Evolutionary conservation across 2,113 vertebrate species (phyloP).

Genomic region (Labeo rohita): DNA sequence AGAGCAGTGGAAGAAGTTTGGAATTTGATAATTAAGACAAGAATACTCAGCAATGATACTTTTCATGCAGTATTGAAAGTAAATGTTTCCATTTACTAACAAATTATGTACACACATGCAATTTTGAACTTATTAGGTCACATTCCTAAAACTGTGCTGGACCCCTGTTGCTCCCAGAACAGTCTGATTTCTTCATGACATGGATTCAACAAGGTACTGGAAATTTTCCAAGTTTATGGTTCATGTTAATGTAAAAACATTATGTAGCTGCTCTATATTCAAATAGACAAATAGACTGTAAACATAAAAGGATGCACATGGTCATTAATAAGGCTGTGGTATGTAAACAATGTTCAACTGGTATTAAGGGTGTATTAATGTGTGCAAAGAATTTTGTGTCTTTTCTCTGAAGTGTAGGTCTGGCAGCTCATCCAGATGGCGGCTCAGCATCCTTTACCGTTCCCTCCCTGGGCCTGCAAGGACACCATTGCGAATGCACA

Average conservation of each 20-base stretch:
- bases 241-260: not conserved
- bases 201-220: not conserved
- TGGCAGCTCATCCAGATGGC: constrained; percentile 14
- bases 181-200: not conserved
- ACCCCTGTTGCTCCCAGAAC: not conserved
- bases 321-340: not conserved
- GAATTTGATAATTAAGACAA: not conserved
- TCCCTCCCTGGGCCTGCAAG: not conserved
- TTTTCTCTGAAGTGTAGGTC: not conserved
- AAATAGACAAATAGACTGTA: not conserved
- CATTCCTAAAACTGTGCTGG: not conserved
- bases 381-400: not conserved
- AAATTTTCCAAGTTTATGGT: not conserved
- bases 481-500: constrained; percentile 15
- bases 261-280: not conserved
- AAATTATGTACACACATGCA: not conserved
- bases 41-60: not conserved
- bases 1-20: not conserved
- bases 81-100: not conserved
- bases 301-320: not conserved
- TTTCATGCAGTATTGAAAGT: not conserved
- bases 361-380: not conserved
- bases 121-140: not conserved
- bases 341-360: not conserved
- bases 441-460: not conserved